Percentiles rank a stretch among this genome's conserved stretches.
These are phyloP conservation scores for Poeciliopsis gracilis DNA, from an alignment of 2,797 vertebrate genomes.

Conservation along the genomic window DNA sequence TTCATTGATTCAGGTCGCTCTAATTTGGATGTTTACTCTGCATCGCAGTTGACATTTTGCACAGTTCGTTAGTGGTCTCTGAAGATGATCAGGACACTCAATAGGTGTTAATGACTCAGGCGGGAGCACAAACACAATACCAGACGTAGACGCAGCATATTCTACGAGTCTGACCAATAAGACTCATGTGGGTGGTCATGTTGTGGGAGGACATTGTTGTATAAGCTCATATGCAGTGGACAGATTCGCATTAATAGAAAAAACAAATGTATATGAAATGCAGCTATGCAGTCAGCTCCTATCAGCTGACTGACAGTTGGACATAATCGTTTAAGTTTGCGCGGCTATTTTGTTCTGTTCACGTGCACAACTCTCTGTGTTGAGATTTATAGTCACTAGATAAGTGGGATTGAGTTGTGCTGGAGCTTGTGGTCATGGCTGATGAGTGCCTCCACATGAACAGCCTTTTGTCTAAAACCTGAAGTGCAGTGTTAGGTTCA, in stretches of 20 bases:
- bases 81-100: constrained; percentile 24
- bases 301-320: constrained; percentile 4
- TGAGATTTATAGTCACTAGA: constrained; percentile 35
- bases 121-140: constrained; percentile 21
- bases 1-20: constrained; percentile 60
- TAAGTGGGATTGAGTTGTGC: constrained; percentile 47
- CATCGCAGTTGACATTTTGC: constrained; percentile 63
- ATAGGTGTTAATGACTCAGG: constrained; percentile 33
- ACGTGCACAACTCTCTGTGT: constrained; percentile 20
- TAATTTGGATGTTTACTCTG: constrained; percentile 59
- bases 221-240: neutral
- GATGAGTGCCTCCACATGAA: constrained; percentile 42
- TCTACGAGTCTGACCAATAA: constrained; percentile 8
- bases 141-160: neutral
- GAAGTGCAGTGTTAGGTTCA: constrained; percentile 48
- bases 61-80: constrained; percentile 39
- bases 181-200: constrained; percentile 6
- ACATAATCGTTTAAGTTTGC: neutral
- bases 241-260: constrained; percentile 6
- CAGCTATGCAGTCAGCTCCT: neutral
- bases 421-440: constrained; percentile 45
- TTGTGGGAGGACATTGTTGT: constrained; percentile 4
- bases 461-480: constrained; percentile 41
- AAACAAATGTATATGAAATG: constrained; percentile 15
- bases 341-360: constrained; percentile 3